phyloP scores from a whole-genome alignment of 2,888 invertebrate genomes.

The Thumatha senex region DNA sequence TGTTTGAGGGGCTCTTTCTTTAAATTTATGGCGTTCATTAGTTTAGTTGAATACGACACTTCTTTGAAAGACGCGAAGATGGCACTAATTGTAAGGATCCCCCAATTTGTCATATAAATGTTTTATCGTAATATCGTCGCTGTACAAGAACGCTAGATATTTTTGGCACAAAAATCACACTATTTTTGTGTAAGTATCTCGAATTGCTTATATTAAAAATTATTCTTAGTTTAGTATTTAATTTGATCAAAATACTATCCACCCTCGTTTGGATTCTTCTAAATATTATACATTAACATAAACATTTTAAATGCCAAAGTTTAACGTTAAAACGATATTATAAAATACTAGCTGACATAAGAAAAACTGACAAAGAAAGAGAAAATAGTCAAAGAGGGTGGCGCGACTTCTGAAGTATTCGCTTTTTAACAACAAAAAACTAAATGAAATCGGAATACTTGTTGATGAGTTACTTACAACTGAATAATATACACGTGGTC shows the following conservation, averaged over 20 bases:
- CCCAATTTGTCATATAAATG: constrained; percentile 69
- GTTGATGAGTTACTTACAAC: too few species aligned
- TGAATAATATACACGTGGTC: too few species aligned
- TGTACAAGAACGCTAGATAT: constrained; percentile 21
- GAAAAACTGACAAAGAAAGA: too few species aligned
- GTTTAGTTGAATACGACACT: constrained; percentile 73
- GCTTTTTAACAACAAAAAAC: too few species aligned
- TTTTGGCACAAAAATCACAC: constrained; percentile 27
- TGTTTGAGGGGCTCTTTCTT: constrained; percentile 61
- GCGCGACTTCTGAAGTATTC: too few species aligned
- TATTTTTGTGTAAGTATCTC: constrained; percentile 1
- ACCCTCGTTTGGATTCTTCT: background rate
- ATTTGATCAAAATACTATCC: background rate
- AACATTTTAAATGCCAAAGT: too few species aligned
- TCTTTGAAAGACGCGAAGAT: constrained; percentile 66
- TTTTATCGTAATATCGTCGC: constrained; percentile 43
- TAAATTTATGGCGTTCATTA: constrained; percentile 74
- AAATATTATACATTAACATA: background rate
- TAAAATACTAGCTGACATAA: too few species aligned
- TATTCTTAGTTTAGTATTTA: background rate
- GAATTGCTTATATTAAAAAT: background rate
- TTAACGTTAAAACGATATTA: too few species aligned
- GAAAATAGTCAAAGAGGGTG: too few species aligned
- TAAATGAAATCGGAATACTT: too few species aligned
- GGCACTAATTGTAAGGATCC: constrained; percentile 71